phyloP scores from a whole-genome alignment of 2,888 invertebrate species.

The Biston betularia region DNA sequence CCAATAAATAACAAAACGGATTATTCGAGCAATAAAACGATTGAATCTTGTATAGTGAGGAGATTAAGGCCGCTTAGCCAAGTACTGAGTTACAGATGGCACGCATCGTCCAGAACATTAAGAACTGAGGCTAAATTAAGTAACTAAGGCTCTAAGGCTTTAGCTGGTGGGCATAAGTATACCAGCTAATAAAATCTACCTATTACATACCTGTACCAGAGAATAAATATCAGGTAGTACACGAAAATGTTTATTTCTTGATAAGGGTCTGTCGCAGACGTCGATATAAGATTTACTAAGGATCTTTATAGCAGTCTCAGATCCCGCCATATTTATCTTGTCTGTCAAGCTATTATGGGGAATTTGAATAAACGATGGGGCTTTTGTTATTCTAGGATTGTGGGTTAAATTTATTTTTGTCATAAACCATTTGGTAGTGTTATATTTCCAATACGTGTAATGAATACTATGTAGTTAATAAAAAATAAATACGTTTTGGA shows the following conservation, averaged over 20 bases:
- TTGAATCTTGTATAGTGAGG: constrained; percentile 32
- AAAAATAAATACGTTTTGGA: too few relatives aligned
- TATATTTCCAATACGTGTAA: too few relatives aligned
- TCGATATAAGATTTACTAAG: constrained; percentile 59
- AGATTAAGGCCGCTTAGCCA: too few relatives aligned
- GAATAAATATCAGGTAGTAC: background rate
- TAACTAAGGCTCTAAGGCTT: too few relatives aligned
- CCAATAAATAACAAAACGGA: constrained; percentile 49
- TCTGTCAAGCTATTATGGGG: constrained; percentile 53
- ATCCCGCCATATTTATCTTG: constrained; percentile 54
- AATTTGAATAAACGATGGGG: constrained; percentile 25
- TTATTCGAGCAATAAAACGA: constrained; percentile 45
- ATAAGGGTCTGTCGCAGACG: constrained; percentile 53
- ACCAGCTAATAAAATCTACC: background rate
- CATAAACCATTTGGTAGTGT: background rate
- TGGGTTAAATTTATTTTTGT: background rate
- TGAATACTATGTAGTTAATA: too few relatives aligned
- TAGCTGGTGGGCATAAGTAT: too few relatives aligned
- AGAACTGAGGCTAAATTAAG: too few relatives aligned
- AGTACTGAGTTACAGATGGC: too few relatives aligned
- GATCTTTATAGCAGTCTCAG: constrained; percentile 48
- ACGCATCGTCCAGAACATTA: too few relatives aligned
- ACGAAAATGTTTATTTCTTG: constrained; percentile 37
- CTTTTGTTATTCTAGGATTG: constrained; percentile 4
- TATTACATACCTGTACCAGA: constrained; percentile 6